Conservation (phyloP, 2,113 vertebrate species). For the Gnathonemus echidnorhynchus region DNA sequence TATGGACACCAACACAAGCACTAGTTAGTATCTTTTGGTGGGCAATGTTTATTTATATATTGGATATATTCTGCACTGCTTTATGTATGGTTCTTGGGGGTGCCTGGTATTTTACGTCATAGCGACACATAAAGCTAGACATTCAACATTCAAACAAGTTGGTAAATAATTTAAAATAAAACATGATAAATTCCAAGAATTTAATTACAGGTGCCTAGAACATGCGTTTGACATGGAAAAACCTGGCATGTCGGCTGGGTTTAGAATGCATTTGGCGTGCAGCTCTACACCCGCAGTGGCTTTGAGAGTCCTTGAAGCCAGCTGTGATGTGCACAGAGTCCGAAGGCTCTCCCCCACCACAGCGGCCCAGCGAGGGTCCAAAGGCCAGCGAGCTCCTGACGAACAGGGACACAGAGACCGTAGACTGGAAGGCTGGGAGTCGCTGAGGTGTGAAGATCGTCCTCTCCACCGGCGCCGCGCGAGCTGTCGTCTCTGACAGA, state of each 20-base stretch:
- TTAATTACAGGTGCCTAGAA: neutral
- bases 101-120: neutral
- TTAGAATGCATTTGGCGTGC: neutral
- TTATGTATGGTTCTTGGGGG: neutral
- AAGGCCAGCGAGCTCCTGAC: neutral
- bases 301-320: neutral
- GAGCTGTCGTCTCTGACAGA: neutral
- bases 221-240: neutral
- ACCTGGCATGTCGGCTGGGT: neutral
- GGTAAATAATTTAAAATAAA: neutral
- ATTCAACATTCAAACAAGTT: neutral
- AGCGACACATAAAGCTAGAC: neutral
- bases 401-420: neutral
- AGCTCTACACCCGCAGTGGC: neutral
- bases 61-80: neutral
- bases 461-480: neutral
- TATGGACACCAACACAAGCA: neutral
- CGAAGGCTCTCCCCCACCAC: neutral
- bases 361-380: neutral
- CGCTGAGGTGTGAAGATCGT: slow-evolving; percentile 4
- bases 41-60: neutral
- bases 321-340: neutral
- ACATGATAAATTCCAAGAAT: neutral
- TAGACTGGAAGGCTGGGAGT: neutral
- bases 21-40: neutral